These are phyloP conservation scores for Trachelus iudaicus DNA, from an alignment of 2,888 invertebrate genomes.

Conservation along the genomic window DNA sequence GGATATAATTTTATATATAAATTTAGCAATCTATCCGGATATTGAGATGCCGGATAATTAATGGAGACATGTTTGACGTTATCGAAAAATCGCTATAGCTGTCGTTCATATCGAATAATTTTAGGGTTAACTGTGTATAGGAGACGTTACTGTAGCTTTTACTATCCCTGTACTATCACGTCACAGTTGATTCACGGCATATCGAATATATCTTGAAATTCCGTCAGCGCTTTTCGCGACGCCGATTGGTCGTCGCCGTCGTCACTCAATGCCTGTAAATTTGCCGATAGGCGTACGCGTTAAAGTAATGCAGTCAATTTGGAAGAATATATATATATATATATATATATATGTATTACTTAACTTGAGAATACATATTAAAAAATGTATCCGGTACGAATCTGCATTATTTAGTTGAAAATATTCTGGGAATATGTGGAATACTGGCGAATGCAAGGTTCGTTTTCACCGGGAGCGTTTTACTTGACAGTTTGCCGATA, in stretches of 20 bases:
- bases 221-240: no score
- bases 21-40: neutral
- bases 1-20: neutral
- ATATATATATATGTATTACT: no score
- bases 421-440: neutral
- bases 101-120: neutral
- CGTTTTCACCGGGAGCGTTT: neutral
- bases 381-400: neutral
- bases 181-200: no score
- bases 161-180: no score
- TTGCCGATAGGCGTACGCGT: no score
- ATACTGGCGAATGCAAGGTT: neutral
- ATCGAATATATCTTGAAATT: no score
- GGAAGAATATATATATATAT: no score
- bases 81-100: neutral
- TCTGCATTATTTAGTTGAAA: neutral
- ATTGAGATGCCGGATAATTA: neutral
- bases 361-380: no score
- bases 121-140: neutral
- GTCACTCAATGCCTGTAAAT: no score
- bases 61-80: neutral
- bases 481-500: neutral
- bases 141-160: no score
- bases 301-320: no score
- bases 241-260: no score